A percentile compares a stretch with the other conserved stretches of the same genome.
Conservation (phyloP, 2,888 invertebrate genomes). For the Drosophila ezoana region DNA sequence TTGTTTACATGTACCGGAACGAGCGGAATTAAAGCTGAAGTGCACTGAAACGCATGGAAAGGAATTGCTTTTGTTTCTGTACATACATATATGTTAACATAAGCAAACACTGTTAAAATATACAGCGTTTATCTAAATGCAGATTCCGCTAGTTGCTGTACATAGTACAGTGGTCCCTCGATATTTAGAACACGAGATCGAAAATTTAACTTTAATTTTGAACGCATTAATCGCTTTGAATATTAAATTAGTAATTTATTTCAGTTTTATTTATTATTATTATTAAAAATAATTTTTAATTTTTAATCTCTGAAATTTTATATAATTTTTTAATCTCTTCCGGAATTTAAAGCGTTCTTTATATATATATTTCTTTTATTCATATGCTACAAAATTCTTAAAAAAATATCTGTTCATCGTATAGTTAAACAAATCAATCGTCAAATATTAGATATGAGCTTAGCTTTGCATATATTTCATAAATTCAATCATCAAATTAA, state of each 20-base stretch:
- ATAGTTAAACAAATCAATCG: neutral
- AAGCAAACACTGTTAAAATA: neutral
- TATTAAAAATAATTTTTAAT: no score
- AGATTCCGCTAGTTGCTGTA: no score
- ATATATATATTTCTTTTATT: constrained; percentile 7
- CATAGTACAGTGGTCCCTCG: no score
- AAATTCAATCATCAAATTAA: neutral
- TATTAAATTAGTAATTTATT: no score
- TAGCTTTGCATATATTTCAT: neutral
- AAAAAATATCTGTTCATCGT: neutral
- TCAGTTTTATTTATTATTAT: no score
- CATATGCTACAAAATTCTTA: neutral
- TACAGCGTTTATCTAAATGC: no score
- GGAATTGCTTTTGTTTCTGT: constrained; percentile 23
- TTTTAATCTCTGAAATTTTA: no score
- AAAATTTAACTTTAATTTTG: no score
- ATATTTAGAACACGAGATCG: no score
- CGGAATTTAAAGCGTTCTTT: no score
- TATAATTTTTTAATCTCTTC: no score
- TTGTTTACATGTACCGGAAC: constrained; percentile 22
- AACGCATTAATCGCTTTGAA: no score
- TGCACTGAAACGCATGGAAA: constrained; percentile 31
- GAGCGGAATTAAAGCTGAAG: neutral
- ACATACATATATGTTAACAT: neutral
- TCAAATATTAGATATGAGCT: neutral